These are phyloP conservation scores for Carabus problematicus DNA, from an alignment of 2,888 invertebrate species.

Conservation along the genomic window DNA sequence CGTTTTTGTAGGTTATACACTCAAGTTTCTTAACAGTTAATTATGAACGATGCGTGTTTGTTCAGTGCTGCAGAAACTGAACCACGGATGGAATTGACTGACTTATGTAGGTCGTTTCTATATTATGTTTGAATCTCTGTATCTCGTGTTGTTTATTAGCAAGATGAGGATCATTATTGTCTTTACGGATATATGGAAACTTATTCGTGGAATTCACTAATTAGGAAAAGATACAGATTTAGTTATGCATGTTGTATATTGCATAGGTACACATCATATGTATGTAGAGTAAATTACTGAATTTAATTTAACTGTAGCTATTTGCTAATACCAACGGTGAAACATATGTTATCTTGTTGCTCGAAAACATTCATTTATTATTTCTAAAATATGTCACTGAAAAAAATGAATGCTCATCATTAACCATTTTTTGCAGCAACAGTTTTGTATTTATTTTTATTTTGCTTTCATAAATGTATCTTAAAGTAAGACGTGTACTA, in stretches of 20 bases:
- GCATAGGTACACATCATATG: no score
- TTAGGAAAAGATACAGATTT: no score
- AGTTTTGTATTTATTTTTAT: background rate
- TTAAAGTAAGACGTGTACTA: background rate
- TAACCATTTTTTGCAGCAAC: background rate
- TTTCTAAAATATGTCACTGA: background rate
- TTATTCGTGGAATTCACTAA: no score
- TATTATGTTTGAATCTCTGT: background rate
- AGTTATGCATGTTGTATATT: no score
- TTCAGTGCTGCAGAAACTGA: background rate
- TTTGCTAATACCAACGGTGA: no score
- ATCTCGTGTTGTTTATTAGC: background rate
- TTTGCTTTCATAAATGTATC: background rate
- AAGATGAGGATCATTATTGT: background rate
- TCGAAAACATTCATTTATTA: no score
- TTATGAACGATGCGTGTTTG: conserved; percentile 5
- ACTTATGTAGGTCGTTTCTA: conserved; percentile 1
- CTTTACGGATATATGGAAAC: background rate
- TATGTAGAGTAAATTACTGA: no score
- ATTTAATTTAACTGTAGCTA: no score
- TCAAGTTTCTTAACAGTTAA: conserved; percentile 1
- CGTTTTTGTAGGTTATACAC: conserved; percentile 13
- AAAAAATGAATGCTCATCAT: background rate
- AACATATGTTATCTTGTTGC: no score
- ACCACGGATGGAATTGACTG: background rate